These are phyloP conservation scores for Coenobita brevimanus DNA, from an alignment of 1,140 invertebrate species.

Conservation along the genomic window DNA sequence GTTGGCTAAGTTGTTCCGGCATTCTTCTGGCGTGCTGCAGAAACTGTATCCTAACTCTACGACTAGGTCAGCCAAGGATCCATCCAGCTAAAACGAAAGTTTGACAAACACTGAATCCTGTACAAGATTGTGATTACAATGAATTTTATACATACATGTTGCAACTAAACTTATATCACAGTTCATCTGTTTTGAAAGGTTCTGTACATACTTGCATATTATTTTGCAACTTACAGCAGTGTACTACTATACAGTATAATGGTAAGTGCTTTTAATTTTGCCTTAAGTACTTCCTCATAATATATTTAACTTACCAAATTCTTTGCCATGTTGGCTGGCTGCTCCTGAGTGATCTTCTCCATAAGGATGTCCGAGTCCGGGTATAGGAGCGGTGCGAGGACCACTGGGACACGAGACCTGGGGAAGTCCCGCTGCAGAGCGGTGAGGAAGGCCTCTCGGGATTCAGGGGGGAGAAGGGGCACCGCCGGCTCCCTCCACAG, in stretches of 20 bases:
- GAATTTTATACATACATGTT: not conserved
- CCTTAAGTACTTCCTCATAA: not conserved
- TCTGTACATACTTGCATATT: not conserved
- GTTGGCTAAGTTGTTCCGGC: conserved; percentile 85
- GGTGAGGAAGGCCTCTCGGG: conserved; percentile 41
- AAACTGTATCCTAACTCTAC: conserved; percentile 92
- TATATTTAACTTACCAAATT: conserved; percentile 76
- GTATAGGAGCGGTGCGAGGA: conserved; percentile 90
- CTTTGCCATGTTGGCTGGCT: conserved; percentile 77
- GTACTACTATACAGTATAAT: not conserved
- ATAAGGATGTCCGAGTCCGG: conserved; percentile 82
- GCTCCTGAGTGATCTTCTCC: conserved; percentile 76
- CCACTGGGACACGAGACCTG: conserved; percentile 87
- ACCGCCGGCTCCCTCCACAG: conserved; percentile 70
- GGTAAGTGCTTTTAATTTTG: not conserved
- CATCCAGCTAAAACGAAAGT: conserved; percentile 72
- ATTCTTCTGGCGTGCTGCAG: conserved; percentile 90
- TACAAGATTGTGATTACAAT: too few species aligned
- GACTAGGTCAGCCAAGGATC: conserved; percentile 81
- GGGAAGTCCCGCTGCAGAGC: conserved; percentile 87
- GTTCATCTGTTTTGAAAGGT: not conserved
- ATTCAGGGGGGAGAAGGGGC: conserved; percentile 42
- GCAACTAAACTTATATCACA: too few species aligned
- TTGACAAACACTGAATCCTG: too few species aligned
- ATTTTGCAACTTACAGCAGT: not conserved